Base-by-base conservation (phyloP, 1,140 invertebrate species). In the Latrodectus geometricus region DNA sequence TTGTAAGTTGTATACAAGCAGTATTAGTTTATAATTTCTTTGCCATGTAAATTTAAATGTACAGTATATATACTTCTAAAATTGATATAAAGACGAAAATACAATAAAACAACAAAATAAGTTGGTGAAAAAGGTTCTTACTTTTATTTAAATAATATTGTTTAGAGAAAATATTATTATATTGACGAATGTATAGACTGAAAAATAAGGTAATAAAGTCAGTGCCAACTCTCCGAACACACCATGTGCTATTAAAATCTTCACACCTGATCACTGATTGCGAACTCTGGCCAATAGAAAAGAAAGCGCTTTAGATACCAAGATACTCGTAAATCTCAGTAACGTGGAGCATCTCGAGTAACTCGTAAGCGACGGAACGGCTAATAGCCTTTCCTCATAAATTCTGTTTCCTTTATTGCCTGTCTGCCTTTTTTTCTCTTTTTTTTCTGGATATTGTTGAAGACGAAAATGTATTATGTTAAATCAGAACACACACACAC, bases 381-480 rank as follows among this genome's bases (percentile, higher is more conserved):
- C 83, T 86, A 86, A 86, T 86, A 86, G 83, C 83, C 54, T 61
- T 86, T 77, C 50, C 76, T 74, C 83, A 86, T 86, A 86, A 86
- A 86, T 86, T 86, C 77, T 86, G 77, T 86, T 74, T 48, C 83
- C 73, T 74, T 86, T 86, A 86, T 86, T 86, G 83, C 83, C 83
- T 86, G 83, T 86, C 75, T 50, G 56, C 15, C 23, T 66, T 54
- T 61, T 72, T 70, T 23, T 21, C n/a, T 50, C 70, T 17, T 21
- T 52, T 70, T 20, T 81, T 52, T 52, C 48, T 70, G 20, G 14
- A n/a, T 70, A 14, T 9, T 49, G 9, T n/a, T 66, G 17, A 48
- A 70, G 54, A 61, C 3, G 17, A 61, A 61, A 61, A 61, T 14
- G 17, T 61, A 17, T 17, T 61, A 14, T 61, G 8, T 61, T 61